A percentile compares a stretch with the other conserved stretches of the same genome.
Evolutionary conservation across 92 coral and sea anemone species (phyloP).

Genomic region (Pocillopora grandis): DNA sequence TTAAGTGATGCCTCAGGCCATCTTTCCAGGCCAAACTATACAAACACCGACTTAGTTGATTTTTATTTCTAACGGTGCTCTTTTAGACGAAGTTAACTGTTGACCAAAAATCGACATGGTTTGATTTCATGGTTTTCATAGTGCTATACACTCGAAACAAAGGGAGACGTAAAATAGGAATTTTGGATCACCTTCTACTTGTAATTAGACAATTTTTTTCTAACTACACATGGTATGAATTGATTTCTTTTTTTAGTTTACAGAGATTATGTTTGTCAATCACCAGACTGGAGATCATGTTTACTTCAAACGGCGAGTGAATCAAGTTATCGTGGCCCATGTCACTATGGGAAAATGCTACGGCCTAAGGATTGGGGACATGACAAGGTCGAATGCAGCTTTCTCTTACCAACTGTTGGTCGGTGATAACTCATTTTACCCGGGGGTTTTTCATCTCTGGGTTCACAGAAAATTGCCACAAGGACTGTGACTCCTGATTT

Average conservation of each 20-base stretch:
- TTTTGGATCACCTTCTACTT: too few species aligned
- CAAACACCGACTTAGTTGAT: too few species aligned
- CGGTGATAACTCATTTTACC: constrained; percentile 12
- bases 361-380: constrained; percentile 30
- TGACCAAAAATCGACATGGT: too few species aligned
- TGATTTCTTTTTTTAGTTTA: neutral
- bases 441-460: constrained; percentile 45
- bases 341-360: constrained; percentile 25
- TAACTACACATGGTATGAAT: neutral
- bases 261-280: neutral
- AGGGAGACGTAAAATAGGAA: too few species aligned
- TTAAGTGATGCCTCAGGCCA: too few species aligned
- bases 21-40: too few species aligned
- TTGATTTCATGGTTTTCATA: too few species aligned
- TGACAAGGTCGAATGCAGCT: neutral
- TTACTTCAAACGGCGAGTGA: constrained; percentile 13
- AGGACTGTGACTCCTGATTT: constrained; percentile 31
- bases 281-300: constrained; percentile 21
- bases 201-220: neutral
- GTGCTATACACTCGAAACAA: too few species aligned
- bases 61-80: too few species aligned
- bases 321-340: constrained; percentile 6
- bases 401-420: constrained; percentile 14
- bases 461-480: constrained; percentile 24
- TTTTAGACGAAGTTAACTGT: too few species aligned